phyloP scores from a whole-genome alignment of 2,888 invertebrate species.

The Drosophila kuntzei region DNA sequence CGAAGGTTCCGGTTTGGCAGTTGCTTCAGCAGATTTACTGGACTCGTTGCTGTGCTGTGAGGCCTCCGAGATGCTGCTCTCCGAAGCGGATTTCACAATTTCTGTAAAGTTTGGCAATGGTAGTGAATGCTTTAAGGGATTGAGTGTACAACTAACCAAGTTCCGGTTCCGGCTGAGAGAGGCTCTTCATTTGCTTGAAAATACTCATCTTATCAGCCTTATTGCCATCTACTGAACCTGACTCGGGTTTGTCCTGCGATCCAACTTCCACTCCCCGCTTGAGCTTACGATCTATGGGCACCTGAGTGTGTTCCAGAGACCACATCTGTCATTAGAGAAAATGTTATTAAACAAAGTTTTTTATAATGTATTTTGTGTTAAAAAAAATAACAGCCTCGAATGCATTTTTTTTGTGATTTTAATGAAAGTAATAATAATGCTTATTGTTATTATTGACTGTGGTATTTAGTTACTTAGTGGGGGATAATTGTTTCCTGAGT shows the following conservation, averaged over 20 bases:
- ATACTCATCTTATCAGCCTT: slow-evolving; percentile 86
- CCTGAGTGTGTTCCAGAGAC: slow-evolving; percentile 97
- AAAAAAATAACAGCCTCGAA: too few species aligned
- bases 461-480: too few species aligned
- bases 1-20: slow-evolving; percentile 32
- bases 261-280: slow-evolving; percentile 86
- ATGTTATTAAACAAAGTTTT: too few species aligned
- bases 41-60: slow-evolving; percentile 91
- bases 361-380: too few species aligned
- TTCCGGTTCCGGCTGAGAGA: slow-evolving; percentile 87
- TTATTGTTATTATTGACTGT: too few species aligned
- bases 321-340: slow-evolving; percentile 91
- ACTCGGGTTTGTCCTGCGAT: slow-evolving; percentile 86
- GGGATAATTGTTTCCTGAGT: too few species aligned
- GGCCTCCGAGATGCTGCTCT: slow-evolving; percentile 93
- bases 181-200: slow-evolving; percentile 91
- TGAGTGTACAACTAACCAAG: slow-evolving; percentile 85
- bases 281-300: slow-evolving; percentile 87
- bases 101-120: slow-evolving; percentile 74
- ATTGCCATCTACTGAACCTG: slow-evolving; percentile 40
- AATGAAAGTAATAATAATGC: too few species aligned
- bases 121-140: neutral
- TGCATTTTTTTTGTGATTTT: too few species aligned
- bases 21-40: slow-evolving; percentile 88
- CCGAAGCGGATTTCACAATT: slow-evolving; percentile 93